A percentile compares a stretch with the other conserved stretches of the same genome.
Conservation (phyloP, 2,888 invertebrate genomes). For the Leucania comma region DNA sequence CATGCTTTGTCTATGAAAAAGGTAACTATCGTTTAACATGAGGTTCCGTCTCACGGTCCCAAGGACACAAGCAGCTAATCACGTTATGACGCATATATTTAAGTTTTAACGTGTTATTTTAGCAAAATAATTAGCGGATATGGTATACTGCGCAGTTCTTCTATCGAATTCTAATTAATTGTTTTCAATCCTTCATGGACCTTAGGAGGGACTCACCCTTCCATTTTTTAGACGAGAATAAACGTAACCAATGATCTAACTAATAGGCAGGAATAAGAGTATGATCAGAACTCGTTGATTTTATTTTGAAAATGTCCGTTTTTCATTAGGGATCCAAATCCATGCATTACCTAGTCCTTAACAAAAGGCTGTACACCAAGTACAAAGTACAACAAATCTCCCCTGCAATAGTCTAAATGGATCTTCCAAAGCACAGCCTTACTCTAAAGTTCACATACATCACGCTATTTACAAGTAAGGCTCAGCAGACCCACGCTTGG, state of each 20-base stretch:
- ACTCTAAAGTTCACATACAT: slow-evolving; percentile 6
- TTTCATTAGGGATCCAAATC: slow-evolving; percentile 1
- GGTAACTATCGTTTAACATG: slow-evolving; percentile 27
- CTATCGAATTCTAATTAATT: slow-evolving; percentile 22
- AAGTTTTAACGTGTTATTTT: slow-evolving; percentile 39
- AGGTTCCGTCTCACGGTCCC: slow-evolving; percentile 29
- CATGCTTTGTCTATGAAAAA: slow-evolving; percentile 45
- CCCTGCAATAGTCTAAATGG: neutral
- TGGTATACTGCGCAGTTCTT: slow-evolving; percentile 36
- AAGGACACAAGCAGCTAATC: slow-evolving; percentile 37
- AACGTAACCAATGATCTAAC: neutral
- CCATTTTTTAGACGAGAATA: neutral
- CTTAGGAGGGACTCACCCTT: neutral
- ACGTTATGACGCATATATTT: slow-evolving; percentile 47
- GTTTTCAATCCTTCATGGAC: neutral
- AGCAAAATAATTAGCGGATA: slow-evolving; percentile 38
- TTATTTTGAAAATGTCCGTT: neutral
- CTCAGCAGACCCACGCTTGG: slow-evolving; percentile 67
- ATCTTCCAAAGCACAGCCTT: neutral
- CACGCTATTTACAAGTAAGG: slow-evolving; percentile 10
- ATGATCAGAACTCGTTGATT: neutral
- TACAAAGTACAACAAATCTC: neutral
- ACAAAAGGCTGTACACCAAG: neutral
- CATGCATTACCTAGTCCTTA: neutral
- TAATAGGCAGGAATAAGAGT: neutral